Evolutionary conservation across 2,888 invertebrate species (phyloP), one percentile per base, ranked within the genome.

Genomic region (Timema podura): DNA sequence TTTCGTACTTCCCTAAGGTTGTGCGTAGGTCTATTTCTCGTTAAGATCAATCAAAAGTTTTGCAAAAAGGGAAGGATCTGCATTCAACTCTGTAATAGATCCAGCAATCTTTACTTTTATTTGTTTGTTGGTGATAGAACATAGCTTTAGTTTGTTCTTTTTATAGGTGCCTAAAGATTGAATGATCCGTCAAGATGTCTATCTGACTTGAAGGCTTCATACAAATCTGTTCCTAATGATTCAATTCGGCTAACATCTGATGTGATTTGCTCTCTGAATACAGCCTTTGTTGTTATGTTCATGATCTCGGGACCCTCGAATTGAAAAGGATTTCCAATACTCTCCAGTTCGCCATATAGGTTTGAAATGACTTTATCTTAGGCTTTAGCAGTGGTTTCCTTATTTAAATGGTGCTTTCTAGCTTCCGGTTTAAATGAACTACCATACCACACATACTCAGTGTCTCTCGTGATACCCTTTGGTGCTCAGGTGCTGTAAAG

Each of bases 401-500:
- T 46, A 47, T 54, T 59, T 49, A 54, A 11, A 68, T 68, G 68
- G 68, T 68, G 68, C 6, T 59, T 11, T 68, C 6, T 68, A 59
- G 15, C 46, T 61, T 68, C 30, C 2, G 61, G 51, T 61, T 54
- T 59, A 10, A 45, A 59, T 59, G 54, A 15, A 16, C 30, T 67
- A 64, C 68, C 54, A 54, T 67, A 64, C 68, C 54, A 54, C 44
- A 11, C 16, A 9, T 67, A 15, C 11, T 67, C 68, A 51, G 45
- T 67, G 54, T 64, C 57, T 67, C 51, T 54, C 57, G 8, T 30
- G 30, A 67, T 49, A 51, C 11, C 6, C 45, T 51, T 67, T 49
- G 30, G 15, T 30, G 68, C 57, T 54, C 68, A 64, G 54, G 54
- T 13, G 68, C 68, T 54, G 68, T 67, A 8, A 67, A 57, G 68